A percentile compares a stretch with the other conserved stretches of the same genome.
Conservation (phyloP, 2,797 vertebrate genomes). For the Melanotaenia maccullochi region DNA sequence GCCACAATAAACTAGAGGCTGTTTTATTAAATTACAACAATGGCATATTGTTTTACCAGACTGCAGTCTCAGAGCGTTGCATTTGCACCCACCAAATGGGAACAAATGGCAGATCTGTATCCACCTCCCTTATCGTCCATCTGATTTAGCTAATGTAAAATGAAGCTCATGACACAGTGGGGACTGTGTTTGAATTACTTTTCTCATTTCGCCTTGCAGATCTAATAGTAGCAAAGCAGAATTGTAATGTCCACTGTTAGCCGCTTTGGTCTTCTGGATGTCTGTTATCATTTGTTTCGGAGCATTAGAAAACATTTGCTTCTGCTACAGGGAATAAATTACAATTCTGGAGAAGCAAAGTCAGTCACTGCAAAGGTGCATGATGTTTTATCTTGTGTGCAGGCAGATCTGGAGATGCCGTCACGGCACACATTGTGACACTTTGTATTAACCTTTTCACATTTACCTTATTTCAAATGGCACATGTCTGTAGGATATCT, state of each 20-base stretch:
- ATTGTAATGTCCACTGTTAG: constrained; percentile 43
- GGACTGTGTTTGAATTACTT: constrained; percentile 50
- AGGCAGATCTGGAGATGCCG: constrained; percentile 11
- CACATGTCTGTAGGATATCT: not conserved
- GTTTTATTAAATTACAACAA: constrained; percentile 66
- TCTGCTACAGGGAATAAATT: constrained; percentile 38
- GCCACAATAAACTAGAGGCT: constrained; percentile 38
- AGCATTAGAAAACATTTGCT: constrained; percentile 48
- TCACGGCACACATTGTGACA: constrained; percentile 12
- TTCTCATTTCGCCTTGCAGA: constrained; percentile 49
- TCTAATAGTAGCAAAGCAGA: constrained; percentile 40
- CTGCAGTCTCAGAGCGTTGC: constrained; percentile 57
- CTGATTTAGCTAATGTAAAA: constrained; percentile 60
- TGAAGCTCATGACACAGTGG: constrained; percentile 40
- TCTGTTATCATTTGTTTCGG: constrained; percentile 53
- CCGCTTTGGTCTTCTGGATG: constrained; percentile 36
- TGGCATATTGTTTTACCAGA: constrained; percentile 48
- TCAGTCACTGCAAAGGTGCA: constrained; percentile 9
- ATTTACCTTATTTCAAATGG: constrained; percentile 10
- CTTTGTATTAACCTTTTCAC: constrained; percentile 21
- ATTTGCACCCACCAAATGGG: constrained; percentile 49
- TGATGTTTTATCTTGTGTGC: constrained; percentile 25
- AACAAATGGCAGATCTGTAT: constrained; percentile 58
- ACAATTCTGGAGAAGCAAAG: constrained; percentile 23
- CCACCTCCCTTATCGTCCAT: constrained; percentile 30